Base-by-base conservation (phyloP, 2,888 invertebrate species). In the Lasioglossum lativentre region DNA sequence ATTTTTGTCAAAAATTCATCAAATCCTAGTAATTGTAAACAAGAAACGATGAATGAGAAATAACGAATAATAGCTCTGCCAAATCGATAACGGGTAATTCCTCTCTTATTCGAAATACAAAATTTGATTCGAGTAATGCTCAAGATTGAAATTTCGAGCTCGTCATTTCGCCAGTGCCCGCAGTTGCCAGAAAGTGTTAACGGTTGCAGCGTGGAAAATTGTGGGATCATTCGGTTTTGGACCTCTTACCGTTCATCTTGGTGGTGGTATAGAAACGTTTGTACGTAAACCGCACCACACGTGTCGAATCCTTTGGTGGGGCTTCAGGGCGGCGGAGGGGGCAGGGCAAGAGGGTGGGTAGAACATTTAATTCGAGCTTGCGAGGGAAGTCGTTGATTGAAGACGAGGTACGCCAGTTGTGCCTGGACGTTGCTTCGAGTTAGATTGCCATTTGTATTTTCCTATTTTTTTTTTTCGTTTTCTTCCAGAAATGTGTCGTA, bases 301-400 rank as follows among this genome's bases (percentile, higher is more conserved):
- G 82, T 82, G 82, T 78, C 76, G 74, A 80, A 80, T 85, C 74
- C 83, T 78, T 85, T 81, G 73, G 79, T 81, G 73, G 71, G 77
- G 52, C 23, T 34, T 34, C 66, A 75, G 68, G 74, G 78, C 86
- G 89, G 90, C 71, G 76, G 82, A 82, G 77, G 92, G 93, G 89
- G 90, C 68, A 38, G 79, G 77, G 73, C 78, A 82, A 82, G 80
- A 93, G 93, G 89, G 90, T 89, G 90, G 90, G 92, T 89, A 91
- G 92, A 95, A 88, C 93, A 93, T 90, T 95, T 94, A 83, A 93
- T 95, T 90, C 93, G 95, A 90, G 93, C 95, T 94, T 95, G 95
- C 95, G 94, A 96, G 94, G 85, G 96, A 95, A 92, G 93, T 96
- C 92, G 95, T 95, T 93, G 95, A 95, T 90, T 94, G 93, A 94